Evolutionary conservation across 2,797 vertebrate species (phyloP).

Genomic region (Spizella passerina): DNA sequence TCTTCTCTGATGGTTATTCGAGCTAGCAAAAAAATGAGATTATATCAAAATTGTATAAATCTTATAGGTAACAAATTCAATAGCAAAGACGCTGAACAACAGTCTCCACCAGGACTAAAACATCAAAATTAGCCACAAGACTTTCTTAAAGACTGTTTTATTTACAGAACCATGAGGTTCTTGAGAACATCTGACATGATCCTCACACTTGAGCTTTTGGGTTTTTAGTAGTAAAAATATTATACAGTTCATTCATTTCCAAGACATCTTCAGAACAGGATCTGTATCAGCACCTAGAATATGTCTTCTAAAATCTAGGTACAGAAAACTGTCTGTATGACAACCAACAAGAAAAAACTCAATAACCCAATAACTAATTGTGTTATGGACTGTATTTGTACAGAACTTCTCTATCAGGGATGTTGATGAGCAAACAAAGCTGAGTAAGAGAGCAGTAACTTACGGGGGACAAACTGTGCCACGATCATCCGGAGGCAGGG

Average conservation of each 20-base stretch:
- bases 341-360: background rate
- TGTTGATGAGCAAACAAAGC: background rate
- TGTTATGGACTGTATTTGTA: background rate
- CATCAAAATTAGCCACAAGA: background rate
- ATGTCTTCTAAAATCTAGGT: background rate
- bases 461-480: slow-evolving; percentile 87
- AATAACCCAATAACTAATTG: background rate
- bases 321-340: background rate
- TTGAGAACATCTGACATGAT: background rate
- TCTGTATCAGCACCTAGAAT: background rate
- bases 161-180: background rate
- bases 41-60: background rate
- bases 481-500: slow-evolving; percentile 89
- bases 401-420: background rate
- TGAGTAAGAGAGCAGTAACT: background rate
- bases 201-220: background rate
- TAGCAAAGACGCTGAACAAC: background rate
- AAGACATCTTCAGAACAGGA: background rate
- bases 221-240: background rate
- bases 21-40: slow-evolving; percentile 72
- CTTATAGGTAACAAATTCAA: background rate
- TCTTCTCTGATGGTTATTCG: slow-evolving; percentile 87
- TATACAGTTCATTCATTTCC: background rate
- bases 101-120: background rate
- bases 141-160: background rate